Evolutionary conservation across 2,888 invertebrate genomes (phyloP).

Genomic region (Cylloceria caligata): DNA sequence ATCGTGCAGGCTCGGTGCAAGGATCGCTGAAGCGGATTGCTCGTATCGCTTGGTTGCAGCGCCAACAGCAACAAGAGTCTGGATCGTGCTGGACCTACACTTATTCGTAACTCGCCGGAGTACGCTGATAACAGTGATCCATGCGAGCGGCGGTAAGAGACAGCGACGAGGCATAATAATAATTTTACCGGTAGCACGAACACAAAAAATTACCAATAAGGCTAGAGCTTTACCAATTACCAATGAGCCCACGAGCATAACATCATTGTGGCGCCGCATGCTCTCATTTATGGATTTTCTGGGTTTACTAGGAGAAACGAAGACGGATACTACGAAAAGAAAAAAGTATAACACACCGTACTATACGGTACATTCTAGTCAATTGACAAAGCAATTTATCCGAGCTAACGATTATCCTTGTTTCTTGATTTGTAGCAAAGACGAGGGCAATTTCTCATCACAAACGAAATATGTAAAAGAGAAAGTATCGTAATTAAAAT

Average conservation of each 20-base stretch:
- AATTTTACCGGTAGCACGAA: slow-evolving; percentile 13
- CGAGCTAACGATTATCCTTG: background rate
- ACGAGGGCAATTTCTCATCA: background rate
- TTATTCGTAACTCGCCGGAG: slow-evolving; percentile 61
- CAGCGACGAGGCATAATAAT: slow-evolving; percentile 38
- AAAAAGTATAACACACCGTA: background rate
- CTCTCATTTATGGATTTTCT: slow-evolving; percentile 23
- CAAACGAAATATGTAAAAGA: no score
- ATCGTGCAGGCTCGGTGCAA: slow-evolving; percentile 11
- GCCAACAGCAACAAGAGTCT: slow-evolving; percentile 16
- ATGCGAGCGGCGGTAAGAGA: slow-evolving; percentile 31
- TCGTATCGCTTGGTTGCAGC: slow-evolving; percentile 44
- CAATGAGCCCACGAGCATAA: slow-evolving; percentile 14
- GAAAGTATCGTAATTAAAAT: no score
- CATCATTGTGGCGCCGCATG: background rate
- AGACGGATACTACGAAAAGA: slow-evolving; percentile 14
- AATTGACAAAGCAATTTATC: slow-evolving; percentile 11
- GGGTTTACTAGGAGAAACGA: slow-evolving; percentile 14
- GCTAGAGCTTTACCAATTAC: no score
- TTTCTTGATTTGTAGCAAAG: background rate
- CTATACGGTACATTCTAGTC: background rate
- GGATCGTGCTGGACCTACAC: slow-evolving; percentile 41
- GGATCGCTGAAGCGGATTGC: slow-evolving; percentile 52
- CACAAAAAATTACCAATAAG: background rate
- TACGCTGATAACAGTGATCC: slow-evolving; percentile 54